Base-by-base conservation (phyloP, 2,113 vertebrate genomes). In the Gnathonemus longibarbis region DNA sequence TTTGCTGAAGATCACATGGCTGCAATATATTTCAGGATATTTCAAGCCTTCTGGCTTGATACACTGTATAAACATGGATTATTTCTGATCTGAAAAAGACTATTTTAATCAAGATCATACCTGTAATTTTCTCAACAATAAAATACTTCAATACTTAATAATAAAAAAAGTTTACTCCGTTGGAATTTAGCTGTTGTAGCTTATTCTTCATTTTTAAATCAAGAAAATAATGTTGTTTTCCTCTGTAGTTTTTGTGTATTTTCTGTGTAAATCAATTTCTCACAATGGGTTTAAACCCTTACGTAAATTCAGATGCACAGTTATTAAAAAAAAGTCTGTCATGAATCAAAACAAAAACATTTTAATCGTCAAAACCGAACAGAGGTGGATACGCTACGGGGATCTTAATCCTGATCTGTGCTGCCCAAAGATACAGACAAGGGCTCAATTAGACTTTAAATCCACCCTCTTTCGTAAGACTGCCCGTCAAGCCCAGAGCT, bases 381-480 rank as follows among this genome's bases (percentile, higher is more conserved):
- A 5, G 88, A 88, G 50, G 48, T 24, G 45, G 53, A 21, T 52
- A 86, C 49, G 84, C 31, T 21, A 42, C 5, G 15, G 17, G 66
- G 15, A 70, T 91, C 39, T 84, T 77, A 91, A 90, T 9, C 45
- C 19, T 52, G 80, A 87, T 70, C 39, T 56, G n/a, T 39, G 49
- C 74, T 19, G 1, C 35, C 84, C 17, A 86, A 66, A 27, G 35
- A 84, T 48, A 90, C 15, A 5, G 83, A 89, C 58, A 74, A 86
- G 90, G 52, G 31, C 74, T 85, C 77, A 70, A 86, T 90, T 80
- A 53, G 74, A 84, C 88, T 88, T 90, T 62, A 50, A 84, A 90
- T 90, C 92, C 62, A 45, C 62, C 77, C 88, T 88, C 74, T 92
- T 93, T 93, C 89, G 92, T 90, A 84, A 62, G 77, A 50, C 35